Evolutionary conservation across 2,888 invertebrate species (phyloP), one percentile per base, ranked within the genome.

Genomic region (Amblyteles armatorius): DNA sequence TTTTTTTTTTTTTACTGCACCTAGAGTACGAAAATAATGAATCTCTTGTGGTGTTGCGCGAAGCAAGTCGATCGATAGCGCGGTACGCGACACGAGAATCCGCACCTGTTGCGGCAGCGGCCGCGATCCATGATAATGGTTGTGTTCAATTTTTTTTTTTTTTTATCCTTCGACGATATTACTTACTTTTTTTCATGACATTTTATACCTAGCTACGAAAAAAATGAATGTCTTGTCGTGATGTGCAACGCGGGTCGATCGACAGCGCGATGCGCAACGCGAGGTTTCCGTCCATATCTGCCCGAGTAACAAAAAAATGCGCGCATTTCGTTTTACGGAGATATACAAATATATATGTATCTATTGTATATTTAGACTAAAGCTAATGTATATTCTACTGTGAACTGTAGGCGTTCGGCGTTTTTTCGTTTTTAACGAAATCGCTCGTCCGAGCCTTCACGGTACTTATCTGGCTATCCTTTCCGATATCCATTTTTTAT

Each of bases 201-300:
- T 79, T 84, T 68, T 74, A 82, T 82, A 84, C 82, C 79, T 71
- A 76, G 71, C 82, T 84, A 83, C 79, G 67, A 71, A 83, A 50
- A 71, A 60, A 82, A 84, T 68, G 55, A 77, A 84, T 84, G 36
- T 80, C 84, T 79, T 52, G 72, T 79, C 55, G 81, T 77, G 65
- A 78, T 87, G 68, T 55, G 68, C 81, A 78, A 84, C 80, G 72
- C 60, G 48, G 68, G 67, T 81, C 77, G 67, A 67, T n/a, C 29
- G 26, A 26, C 77, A 73, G 57, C 63, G 67, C 83, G 79, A 77
- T 84, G 81, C 65, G 84, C 85, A 88, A 83, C 88, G 87, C 87
- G 84, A 83, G 3, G 73, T 89, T 90, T 91, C 91, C 91, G 91
- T 91, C 91, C 91, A 91, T 89, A 63, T 72, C 76, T 86, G 81